Conservation (phyloP, 2,888 invertebrate species). For the Gryllus longicercus region DNA sequence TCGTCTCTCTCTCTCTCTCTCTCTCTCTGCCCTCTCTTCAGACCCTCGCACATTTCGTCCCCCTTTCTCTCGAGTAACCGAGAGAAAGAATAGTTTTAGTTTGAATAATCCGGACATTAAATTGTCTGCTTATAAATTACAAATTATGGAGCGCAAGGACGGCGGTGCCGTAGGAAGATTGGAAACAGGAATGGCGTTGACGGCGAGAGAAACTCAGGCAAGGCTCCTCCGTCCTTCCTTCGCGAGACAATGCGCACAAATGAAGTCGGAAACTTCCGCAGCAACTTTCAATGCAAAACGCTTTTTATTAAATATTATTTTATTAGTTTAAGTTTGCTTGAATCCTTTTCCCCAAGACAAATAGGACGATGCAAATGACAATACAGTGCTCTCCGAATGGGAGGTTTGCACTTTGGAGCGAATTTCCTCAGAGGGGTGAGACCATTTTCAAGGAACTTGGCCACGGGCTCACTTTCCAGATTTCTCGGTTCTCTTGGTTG, state of each 20-base stretch:
- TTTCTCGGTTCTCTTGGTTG: too few relatives aligned
- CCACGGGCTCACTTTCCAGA: too few relatives aligned
- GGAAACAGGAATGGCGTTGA: constrained; percentile 17
- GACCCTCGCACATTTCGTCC: constrained; percentile 20
- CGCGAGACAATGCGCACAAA: constrained; percentile 28
- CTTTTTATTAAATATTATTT: constrained; percentile 30
- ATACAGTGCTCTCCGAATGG: not conserved
- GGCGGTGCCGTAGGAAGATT: constrained; percentile 28
- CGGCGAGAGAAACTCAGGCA: not conserved
- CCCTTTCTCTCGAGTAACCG: constrained; percentile 3
- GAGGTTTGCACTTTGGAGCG: too few relatives aligned
- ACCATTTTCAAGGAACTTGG: too few relatives aligned
- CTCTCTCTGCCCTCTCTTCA: constrained; percentile 28
- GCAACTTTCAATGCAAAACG: constrained; percentile 24
- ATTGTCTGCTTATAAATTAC: constrained; percentile 38
- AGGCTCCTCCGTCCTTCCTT: not conserved
- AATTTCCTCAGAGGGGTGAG: too few relatives aligned
- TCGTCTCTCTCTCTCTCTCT: constrained; percentile 25
- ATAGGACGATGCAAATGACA: constrained; percentile 28
- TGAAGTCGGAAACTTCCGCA: constrained; percentile 28
- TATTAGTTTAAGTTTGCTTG: constrained; percentile 26
- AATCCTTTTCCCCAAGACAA: constrained; percentile 24
- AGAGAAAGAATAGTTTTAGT: constrained; percentile 31
- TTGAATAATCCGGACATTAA: constrained; percentile 37
- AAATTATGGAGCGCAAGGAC: constrained; percentile 34